Evolutionary conservation across 2,797 vertebrate genomes (phyloP), one percentile per base, ranked within the genome.

Genomic region (Micromesistius poutassou): DNA sequence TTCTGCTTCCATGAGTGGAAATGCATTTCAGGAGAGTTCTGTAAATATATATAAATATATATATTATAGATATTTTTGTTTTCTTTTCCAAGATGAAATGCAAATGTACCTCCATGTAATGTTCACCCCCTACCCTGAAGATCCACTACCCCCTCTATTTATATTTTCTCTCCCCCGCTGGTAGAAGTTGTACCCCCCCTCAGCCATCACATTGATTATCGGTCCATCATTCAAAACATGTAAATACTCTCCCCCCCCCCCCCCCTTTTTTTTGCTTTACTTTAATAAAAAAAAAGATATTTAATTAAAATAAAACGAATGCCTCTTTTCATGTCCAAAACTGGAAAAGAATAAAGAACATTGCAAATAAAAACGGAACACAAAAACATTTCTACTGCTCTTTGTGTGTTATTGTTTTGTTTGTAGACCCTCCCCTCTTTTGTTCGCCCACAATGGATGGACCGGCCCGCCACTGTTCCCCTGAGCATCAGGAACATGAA

Each of bases 321-420:
- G 94, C 93, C 94, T 96, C 95, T 96, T 96, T 96, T 96, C 95
- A 96, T 94, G 88, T 90, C 88, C 90, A 91, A 93, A 95, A 96
- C 95, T 96, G 96, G 95, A 96, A 93, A 95, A 95, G 93, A 93
- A 92, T 93, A 96, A 96, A 95, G 93, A 92, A 90, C 28, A 86
- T 93, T 93, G 89, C 88, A 91, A 91, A 92, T 90, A 90, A 91
- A 94, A 91, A 82, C 74, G 75, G 25, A 68, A 68, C n/a, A 10
- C n/a, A 68, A 68, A 68, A 68, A 68, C 25, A 28, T 16, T 22
- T n/a, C 25, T 73, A 6, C 28, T 14, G 7, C 84, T 77, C 83
- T 91, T 68, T 88, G 87, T 79, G 16, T 87, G 93, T 91, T 87
- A 76, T 90, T 71, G 30, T 55, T 46, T 50, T 70, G 1, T 14